Percentiles rank a stretch among this genome's conserved stretches.
Evolutionary conservation across 2,888 invertebrate species (phyloP).

Genomic region (Macroteleia sp.): DNA sequence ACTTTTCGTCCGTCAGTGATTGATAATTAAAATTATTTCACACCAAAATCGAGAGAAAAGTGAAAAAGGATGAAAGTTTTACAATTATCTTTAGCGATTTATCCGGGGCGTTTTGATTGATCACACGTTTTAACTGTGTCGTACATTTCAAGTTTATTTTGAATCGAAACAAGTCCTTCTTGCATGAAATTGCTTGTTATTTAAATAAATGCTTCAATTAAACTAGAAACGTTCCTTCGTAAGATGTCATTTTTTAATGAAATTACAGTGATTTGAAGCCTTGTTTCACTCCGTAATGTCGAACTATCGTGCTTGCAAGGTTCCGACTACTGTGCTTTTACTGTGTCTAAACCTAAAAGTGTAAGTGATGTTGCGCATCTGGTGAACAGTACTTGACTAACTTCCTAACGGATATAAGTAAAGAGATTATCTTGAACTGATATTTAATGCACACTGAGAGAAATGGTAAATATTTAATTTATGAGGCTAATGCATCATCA

Average conservation of each 20-base stretch:
- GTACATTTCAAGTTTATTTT: too few relatives aligned
- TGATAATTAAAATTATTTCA: constrained; percentile 11
- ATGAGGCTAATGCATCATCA: too few relatives aligned
- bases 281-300: constrained; percentile 40
- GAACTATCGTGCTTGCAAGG: constrained; percentile 51
- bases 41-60: background rate
- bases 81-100: too few relatives aligned
- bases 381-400: constrained; percentile 44
- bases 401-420: constrained; percentile 20
- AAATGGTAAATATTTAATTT: too few relatives aligned
- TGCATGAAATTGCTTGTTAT: background rate
- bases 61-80: too few relatives aligned
- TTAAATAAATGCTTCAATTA: constrained; percentile 1
- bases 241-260: constrained; percentile 40
- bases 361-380: constrained; percentile 58
- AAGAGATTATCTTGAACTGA: too few relatives aligned
- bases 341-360: constrained; percentile 52
- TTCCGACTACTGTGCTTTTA: constrained; percentile 57
- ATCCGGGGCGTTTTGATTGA: too few relatives aligned
- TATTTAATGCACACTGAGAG: too few relatives aligned
- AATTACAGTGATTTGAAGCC: constrained; percentile 51
- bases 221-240: constrained; percentile 4
- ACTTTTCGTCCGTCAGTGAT: constrained; percentile 3
- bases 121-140: too few relatives aligned
- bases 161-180: background rate